A percentile compares a stretch with the other conserved stretches of the same genome.
phyloP scores from a whole-genome alignment of 2,888 invertebrate species.

The Litoditis marina region DNA sequence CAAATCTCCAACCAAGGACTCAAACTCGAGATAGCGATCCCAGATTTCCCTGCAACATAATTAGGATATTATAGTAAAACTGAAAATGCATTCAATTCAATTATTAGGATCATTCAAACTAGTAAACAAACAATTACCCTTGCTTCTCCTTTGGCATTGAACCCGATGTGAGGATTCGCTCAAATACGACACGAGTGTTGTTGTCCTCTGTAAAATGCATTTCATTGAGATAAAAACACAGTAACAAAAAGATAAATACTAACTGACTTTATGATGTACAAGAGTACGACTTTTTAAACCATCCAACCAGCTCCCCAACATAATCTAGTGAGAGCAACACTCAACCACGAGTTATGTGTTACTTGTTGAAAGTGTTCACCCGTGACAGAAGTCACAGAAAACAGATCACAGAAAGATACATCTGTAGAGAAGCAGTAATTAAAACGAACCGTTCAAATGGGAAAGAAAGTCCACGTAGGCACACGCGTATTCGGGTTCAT shows the following conservation, averaged over 20 bases:
- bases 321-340: no score
- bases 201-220: slow-evolving; percentile 80
- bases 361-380: no score
- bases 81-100: neutral
- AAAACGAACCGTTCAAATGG: slow-evolving; percentile 80
- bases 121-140: slow-evolving; percentile 21
- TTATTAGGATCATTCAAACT: slow-evolving; percentile 1
- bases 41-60: slow-evolving; percentile 78
- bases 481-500: slow-evolving; percentile 88
- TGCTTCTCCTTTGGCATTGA: slow-evolving; percentile 80
- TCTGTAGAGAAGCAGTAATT: no score
- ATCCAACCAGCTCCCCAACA: no score
- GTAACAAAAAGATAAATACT: no score
- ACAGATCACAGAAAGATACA: no score
- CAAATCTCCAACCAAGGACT: slow-evolving; percentile 94
- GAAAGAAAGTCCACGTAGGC: slow-evolving; percentile 95
- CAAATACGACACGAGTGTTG: slow-evolving; percentile 97
- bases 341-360: no score
- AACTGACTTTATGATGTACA: no score
- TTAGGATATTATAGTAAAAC: slow-evolving; percentile 7
- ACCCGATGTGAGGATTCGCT: slow-evolving; percentile 87
- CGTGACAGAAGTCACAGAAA: neutral
- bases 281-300: no score
- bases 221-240: neutral
- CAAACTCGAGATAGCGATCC: slow-evolving; percentile 96